Conservation (phyloP, 2,797 vertebrate species). For the Syngnathus acus region DNA sequence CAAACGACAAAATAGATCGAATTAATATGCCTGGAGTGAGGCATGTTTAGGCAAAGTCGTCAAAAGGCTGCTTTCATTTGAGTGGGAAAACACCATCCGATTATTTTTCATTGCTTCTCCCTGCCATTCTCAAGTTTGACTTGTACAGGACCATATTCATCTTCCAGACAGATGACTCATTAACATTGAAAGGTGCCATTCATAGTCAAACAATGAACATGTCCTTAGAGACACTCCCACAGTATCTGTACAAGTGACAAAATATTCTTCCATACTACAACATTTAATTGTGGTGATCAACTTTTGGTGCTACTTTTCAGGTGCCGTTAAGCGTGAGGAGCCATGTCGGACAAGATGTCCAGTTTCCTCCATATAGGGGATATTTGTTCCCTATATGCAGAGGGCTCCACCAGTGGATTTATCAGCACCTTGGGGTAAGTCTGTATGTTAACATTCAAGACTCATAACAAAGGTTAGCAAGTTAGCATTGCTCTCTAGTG, state of each 20-base stretch:
- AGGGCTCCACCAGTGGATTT: conserved; percentile 95
- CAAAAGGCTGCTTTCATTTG: not conserved
- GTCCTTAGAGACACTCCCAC: too few species aligned
- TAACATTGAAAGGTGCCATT: not conserved
- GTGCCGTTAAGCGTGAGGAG: conserved; percentile 53
- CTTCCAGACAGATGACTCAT: too few species aligned
- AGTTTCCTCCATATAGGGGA: conserved; percentile 99
- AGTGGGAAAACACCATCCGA: not conserved
- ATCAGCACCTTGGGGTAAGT: conserved; percentile 99
- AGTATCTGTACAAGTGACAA: not conserved
- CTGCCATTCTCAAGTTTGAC: too few species aligned
- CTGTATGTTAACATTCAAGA: not conserved
- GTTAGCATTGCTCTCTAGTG: not conserved
- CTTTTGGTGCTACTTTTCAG: conserved; percentile 53
- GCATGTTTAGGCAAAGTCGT: not conserved
- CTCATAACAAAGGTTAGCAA: not conserved
- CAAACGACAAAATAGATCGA: too few species aligned
- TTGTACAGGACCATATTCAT: too few species aligned
- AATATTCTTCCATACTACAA: not conserved
- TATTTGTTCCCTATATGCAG: conserved; percentile 96
- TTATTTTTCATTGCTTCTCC: not conserved
- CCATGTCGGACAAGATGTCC: conserved; percentile 99
- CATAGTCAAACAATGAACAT: not conserved
- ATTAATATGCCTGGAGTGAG: not conserved
- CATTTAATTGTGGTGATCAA: not conserved